Evolutionary conservation across 2,113 vertebrate species (phyloP), one percentile per base, ranked within the genome.

Genomic region (Lampris incognitus): DNA sequence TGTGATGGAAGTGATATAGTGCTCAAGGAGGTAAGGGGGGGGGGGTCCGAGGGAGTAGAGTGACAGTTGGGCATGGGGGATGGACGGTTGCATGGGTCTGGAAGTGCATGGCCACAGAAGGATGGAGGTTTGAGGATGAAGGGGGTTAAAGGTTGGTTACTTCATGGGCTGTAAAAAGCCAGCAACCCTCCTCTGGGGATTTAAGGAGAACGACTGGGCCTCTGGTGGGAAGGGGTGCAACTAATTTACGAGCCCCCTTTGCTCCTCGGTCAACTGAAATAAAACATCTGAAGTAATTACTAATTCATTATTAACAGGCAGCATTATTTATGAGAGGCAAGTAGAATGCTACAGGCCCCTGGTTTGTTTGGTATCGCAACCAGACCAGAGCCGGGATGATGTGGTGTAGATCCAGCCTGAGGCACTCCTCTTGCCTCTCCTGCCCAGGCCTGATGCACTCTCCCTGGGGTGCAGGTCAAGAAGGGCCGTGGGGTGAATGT

Each of bases 221-320:
- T 80, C 49, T 68, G 66, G 79, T 89, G 73, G 64, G 72, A 79
- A 65, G 24, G 65, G 83, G 65, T 78, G 66, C 82, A 74, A 73
- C 79, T 91, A 88, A 91, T 92, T 92, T 91, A 93, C 75, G 69
- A 90, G 85, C 48, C 85, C 24, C 72, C 83, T 89, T 67, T 87
- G 67, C 86, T 87, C 84, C 82, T 77, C 85, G 91, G 92, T 94
- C 92, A 91, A 92, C 84, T 87, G 88, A 87, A 92, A 91, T 86
- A 88, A 87, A 92, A 91, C 88, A 91, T 88, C 88, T 88, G 85
- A 88, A 67, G 78, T 91, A 94, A 94, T 94, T 93, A 94, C 89
- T 91, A 91, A 95, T 94, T 94, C 85, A 94, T 93, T 93, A 94
- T 94, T 93, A 94, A 92, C 88, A 90, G 80, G 85, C 52, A 74